phyloP scores from a whole-genome alignment of 2,797 vertebrate genomes.

The Oreonectes daqikongensis region DNA sequence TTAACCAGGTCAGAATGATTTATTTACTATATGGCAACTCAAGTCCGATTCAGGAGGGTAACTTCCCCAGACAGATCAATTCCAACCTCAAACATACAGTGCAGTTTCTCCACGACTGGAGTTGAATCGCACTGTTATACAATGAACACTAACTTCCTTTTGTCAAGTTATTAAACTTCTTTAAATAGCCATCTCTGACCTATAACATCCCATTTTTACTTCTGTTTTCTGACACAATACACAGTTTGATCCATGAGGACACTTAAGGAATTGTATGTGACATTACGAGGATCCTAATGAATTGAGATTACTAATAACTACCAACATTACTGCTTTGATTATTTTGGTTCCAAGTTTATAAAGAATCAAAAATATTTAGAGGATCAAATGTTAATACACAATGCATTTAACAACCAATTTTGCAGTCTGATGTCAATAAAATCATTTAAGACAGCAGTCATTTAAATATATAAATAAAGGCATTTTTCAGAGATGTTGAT shows the following conservation, averaged over 20 bases:
- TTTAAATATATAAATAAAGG: too few relatives aligned
- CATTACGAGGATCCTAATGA: not conserved
- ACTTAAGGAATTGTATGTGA: not conserved
- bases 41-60: not conserved
- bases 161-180: not conserved
- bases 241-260: not conserved
- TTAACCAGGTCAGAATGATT: not conserved
- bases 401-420: too few relatives aligned
- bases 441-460: too few relatives aligned
- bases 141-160: not conserved
- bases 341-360: not conserved
- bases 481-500: not conserved
- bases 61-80: not conserved
- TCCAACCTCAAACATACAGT: too few relatives aligned
- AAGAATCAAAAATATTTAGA: not conserved
- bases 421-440: not conserved
- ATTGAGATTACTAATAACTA: not conserved
- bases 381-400: too few relatives aligned
- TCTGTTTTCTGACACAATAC: constrained; percentile 33
- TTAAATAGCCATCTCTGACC: not conserved
- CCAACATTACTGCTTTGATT: not conserved
- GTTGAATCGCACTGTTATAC: not conserved
- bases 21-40: not conserved
- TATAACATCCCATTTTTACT: constrained; percentile 24
- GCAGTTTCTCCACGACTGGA: not conserved